Evolutionary conservation across 2,888 invertebrate species (phyloP).

Genomic region (Torymus texanus): DNA sequence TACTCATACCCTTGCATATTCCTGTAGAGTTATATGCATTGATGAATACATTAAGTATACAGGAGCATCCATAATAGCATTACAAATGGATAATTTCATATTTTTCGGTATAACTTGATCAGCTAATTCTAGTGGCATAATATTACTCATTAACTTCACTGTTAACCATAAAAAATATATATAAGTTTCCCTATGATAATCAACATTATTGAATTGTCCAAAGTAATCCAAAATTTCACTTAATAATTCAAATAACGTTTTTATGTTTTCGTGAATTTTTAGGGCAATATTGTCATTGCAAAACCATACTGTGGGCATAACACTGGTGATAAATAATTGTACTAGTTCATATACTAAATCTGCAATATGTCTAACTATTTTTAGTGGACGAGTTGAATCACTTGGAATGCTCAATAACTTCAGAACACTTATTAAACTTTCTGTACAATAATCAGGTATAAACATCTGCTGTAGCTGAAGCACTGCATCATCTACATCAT

Average conservation of each 20-base stretch:
- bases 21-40: slow-evolving; percentile 73
- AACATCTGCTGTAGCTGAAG: slow-evolving; percentile 75
- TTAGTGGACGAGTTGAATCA: slow-evolving; percentile 63
- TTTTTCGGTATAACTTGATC: slow-evolving; percentile 74
- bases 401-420: slow-evolving; percentile 63
- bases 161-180: slow-evolving; percentile 75
- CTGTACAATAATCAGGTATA: slow-evolving; percentile 75
- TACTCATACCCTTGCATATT: slow-evolving; percentile 74
- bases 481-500: slow-evolving; percentile 68
- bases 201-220: slow-evolving; percentile 60
- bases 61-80: slow-evolving; percentile 75
- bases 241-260: slow-evolving; percentile 76
- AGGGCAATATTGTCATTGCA: slow-evolving; percentile 64
- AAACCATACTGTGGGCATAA: slow-evolving; percentile 79
- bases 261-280: slow-evolving; percentile 66
- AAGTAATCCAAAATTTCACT: slow-evolving; percentile 76
- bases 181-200: slow-evolving; percentile 74
- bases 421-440: slow-evolving; percentile 70
- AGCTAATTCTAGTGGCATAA: slow-evolving; percentile 74
- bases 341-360: slow-evolving; percentile 73
- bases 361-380: slow-evolving; percentile 64
- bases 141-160: slow-evolving; percentile 71
- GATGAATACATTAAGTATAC: slow-evolving; percentile 75
- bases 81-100: slow-evolving; percentile 74
- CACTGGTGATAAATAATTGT: slow-evolving; percentile 77